Conservation (phyloP, 1,140 invertebrate genomes). For the Himalopsyche phryganea region DNA sequence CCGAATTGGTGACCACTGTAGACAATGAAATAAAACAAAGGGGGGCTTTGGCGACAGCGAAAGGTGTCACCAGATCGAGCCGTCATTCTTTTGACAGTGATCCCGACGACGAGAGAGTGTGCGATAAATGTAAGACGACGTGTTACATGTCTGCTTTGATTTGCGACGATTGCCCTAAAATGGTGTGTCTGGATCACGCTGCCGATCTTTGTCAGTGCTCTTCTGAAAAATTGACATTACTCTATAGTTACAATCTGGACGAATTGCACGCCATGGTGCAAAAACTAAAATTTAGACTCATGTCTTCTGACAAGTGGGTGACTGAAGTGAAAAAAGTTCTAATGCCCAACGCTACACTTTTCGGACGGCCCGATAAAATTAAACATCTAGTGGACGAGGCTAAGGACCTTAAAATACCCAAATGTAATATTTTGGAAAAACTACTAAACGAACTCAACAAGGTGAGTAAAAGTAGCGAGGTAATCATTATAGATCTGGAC, state of each 20-base stretch:
- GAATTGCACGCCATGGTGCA: slow-evolving; percentile 87
- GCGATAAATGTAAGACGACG: slow-evolving; percentile 94
- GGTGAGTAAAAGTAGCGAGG: slow-evolving; percentile 42
- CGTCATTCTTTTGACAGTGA: slow-evolving; percentile 90
- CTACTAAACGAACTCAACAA: slow-evolving; percentile 46
- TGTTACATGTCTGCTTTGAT: slow-evolving; percentile 94
- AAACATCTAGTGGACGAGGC: slow-evolving; percentile 48
- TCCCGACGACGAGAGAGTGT: slow-evolving; percentile 93
- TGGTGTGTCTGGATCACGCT: slow-evolving; percentile 88
- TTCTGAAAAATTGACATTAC: slow-evolving; percentile 73
- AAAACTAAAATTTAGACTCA: slow-evolving; percentile 84
- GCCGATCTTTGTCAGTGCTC: slow-evolving; percentile 80
- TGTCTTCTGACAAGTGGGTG: slow-evolving; percentile 90
- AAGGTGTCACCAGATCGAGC: slow-evolving; percentile 82
- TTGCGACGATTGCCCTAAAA: slow-evolving; percentile 74
- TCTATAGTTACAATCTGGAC: slow-evolving; percentile 90
- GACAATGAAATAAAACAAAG: slow-evolving; percentile 72
- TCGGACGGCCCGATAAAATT: slow-evolving; percentile 63
- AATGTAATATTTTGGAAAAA: slow-evolving; percentile 45
- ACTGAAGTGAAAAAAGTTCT: slow-evolving; percentile 78
- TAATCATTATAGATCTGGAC: slow-evolving; percentile 46
- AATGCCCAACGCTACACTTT: slow-evolving; percentile 68
- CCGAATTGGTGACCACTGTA: slow-evolving; percentile 83
- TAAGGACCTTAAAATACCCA: slow-evolving; percentile 51
- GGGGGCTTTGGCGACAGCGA: slow-evolving; percentile 71